Evolutionary conservation across 1,140 invertebrate species (phyloP), one percentile per base, ranked within the genome.

Genomic region (Apocrypta bakeri): DNA sequence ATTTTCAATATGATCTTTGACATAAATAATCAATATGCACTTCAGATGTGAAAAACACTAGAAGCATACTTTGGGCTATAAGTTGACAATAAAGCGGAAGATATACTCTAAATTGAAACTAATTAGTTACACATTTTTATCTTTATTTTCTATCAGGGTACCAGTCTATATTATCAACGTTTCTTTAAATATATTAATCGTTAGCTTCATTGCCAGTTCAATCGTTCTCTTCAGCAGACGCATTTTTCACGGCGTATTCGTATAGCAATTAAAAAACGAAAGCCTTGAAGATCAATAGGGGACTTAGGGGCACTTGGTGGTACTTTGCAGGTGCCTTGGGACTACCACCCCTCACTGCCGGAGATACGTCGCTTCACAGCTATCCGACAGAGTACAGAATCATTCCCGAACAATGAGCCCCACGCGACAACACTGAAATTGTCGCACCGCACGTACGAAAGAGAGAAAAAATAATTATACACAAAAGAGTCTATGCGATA

Each of bases 301-400:
- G 85, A 89, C 85, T 90, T 87, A 88, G 88, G 86, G 87, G 87
- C 85, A 27, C 14, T 85, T 89, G 87, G 85, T 89, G 88, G 87
- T 90, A 89, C 84, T 88, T 88, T 90, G 88, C 88, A 91, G 89
- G 87, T 90, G 88, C 87, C 86, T 88, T 90, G 87, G 89, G 88
- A 90, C 85, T 91, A 88, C 86, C 88, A 81, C 86, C 87, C 81
- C 85, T 90, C 84, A 86, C 87, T 83, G 82, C 89, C 75, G 88
- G 86, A 87, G 88, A 91, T 76, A 84, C 88, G 76, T 86, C 87
- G 75, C 88, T 91, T 81, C 90, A 89, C 87, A 87, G 85, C 88
- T 91, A 89, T 85, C 86, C 89, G 33, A 81, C 88, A 84, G 87
- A 90, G 86, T 91, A 88, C 90, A 90, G 88, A 90, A 89, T 90